Evolutionary conservation across 1,140 invertebrate genomes (phyloP), one percentile per base, ranked within the genome.

Genomic region (Pseudomyrmex concolor): DNA sequence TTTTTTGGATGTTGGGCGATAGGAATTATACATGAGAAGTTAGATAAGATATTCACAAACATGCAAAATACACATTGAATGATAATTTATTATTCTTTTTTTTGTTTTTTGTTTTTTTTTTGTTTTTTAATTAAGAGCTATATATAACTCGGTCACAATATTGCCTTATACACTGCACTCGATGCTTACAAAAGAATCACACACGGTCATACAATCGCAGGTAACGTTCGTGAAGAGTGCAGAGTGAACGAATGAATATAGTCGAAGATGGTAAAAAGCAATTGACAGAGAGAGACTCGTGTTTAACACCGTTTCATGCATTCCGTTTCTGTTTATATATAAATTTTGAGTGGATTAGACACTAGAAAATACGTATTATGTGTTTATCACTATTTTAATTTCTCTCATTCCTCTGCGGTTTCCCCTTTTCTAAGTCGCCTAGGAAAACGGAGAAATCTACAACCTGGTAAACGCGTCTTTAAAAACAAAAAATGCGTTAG

Each of bases 241-340:
- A 78, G 45, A 67, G 64, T 83, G 71, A 84, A 59, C 13, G 45
- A 34, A 34, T 34, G 34, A 34, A 34, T 25, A n/a, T 48, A 64
- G 19, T 83, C 80, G 55, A 19, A 81, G 55, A 51, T 70, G 34
- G 81, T 83, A 66, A 78, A 50, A 87, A 85, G 68, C 86, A 76
- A 83, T 88, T 88, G 86, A 88, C 85, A 88, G 59, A 83, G 55
- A 82, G 51, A 72, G 50, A 74, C 54, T 83, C 84, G 12, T 50
- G 66, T 74, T 59, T 76, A 66, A 60, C 22, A 34, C 22, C 48
- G 15, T 62, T 80, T 25, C 48, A 81, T 62, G 22, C 55, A 59
- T 34, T 43, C 55, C 50, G 45, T 57, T 57, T n/a, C 17, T n/a
- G 45, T 86, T 34, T 34, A 86, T 88, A 60, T 88, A 88, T 83